Conservation (phyloP, 2,113 vertebrate genomes). For the Talpa occidentalis region DNA sequence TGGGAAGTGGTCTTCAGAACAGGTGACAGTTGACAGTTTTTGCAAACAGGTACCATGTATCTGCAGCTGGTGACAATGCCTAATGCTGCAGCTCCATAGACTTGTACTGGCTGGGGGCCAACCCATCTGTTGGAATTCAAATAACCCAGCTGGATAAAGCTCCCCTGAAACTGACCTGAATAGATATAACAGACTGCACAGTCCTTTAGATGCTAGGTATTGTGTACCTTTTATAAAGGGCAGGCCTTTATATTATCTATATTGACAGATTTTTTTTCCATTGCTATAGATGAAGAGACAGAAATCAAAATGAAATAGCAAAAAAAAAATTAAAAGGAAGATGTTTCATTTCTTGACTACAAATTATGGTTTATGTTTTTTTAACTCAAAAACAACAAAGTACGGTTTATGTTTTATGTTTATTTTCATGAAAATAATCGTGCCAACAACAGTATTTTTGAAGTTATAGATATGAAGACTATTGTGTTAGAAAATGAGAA, state of each 20-base stretch:
- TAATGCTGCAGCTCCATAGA: neutral
- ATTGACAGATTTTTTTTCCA: neutral
- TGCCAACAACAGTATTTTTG: neutral
- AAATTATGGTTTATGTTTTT: neutral
- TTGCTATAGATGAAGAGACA: neutral
- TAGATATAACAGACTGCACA: conserved; percentile 40
- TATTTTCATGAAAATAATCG: conserved; percentile 2
- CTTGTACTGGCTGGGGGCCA: conserved; percentile 52
- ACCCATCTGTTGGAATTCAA: conserved; percentile 43
- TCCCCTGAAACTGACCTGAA: conserved; percentile 57
- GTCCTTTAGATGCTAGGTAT: conserved; percentile 40
- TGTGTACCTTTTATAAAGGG: conserved; percentile 48
- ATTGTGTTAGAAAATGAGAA: neutral
- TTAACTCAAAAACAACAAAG: no score
- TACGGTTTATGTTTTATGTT: neutral
- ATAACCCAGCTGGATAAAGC: conserved; percentile 28
- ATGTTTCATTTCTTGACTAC: neutral
- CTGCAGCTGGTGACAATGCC: conserved; percentile 50
- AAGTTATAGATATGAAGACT: neutral
- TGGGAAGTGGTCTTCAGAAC: conserved; percentile 29
- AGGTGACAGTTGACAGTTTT: conserved; percentile 59
- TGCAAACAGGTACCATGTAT: conserved; percentile 12
- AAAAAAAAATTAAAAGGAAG: neutral
- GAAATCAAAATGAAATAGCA: neutral
- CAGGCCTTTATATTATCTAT: neutral